Evolutionary conservation across 1,140 invertebrate genomes (phyloP), one percentile per base, ranked within the genome.

Genomic region (Drosophila lini): DNA sequence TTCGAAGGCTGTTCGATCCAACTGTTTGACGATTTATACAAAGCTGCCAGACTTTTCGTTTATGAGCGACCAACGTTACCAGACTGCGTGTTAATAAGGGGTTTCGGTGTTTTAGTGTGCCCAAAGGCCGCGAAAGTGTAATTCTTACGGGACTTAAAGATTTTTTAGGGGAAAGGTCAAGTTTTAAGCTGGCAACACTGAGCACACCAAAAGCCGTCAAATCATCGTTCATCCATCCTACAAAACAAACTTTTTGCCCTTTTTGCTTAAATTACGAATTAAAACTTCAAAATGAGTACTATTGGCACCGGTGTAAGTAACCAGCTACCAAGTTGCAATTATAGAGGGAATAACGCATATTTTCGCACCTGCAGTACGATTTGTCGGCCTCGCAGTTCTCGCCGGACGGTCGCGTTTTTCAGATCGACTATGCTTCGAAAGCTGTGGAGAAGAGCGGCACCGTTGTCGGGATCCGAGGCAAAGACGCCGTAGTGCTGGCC

Each of bases 361-460:
- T 22, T 60, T 52, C 16, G 31, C 4, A 9, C 19, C 92, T 92
- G 28, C 92, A 98, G 97, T 99, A 99, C 93, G 99, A 99, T 95
- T 94, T 99, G 78, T 99, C 98, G 69, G 99, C 99, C 10, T 99
- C 99, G 16, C 99, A 99, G 94, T 99, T 99, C 94, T 99, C 98
- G 11, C 99, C 99, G 11, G 99, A 99, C 93, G 99, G 99, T 15
- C 94, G 98, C 85, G 98, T 99, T 52, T 99, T 99, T 94, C 98
- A 99, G 96, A 98, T 99, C 1, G 99, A 99, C 94, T 99, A 99
- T 94, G 99, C 99, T 28, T 96, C 97, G 56, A 99, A 99, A 94
- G 99, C 99, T 15, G 98, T 99, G 3, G 99, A 99, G 94, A 99
- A 99, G 88, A 99, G 98, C 92, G 98, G 98, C 8, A 99, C 98